phyloP scores from a whole-genome alignment of 1,140 invertebrate genomes.

The Plodia interpunctella region DNA sequence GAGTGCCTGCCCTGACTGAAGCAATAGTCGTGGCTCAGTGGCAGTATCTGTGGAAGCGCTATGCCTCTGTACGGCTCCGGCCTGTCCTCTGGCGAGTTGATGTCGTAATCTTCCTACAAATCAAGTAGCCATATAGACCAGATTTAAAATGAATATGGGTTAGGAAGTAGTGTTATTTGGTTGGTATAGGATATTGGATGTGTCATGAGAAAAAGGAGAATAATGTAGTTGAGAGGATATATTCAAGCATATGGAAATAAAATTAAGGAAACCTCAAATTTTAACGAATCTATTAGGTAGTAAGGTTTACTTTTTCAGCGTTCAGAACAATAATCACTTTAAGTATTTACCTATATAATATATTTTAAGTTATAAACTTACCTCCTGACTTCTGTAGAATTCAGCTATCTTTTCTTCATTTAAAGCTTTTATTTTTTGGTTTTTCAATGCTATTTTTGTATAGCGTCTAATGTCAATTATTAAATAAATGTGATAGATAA shows the following conservation, averaged over 20 bases:
- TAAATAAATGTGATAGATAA: slow-evolving; percentile 79
- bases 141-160: too few relatives aligned
- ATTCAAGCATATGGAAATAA: too few relatives aligned
- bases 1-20: slow-evolving; percentile 81
- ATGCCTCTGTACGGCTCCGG: slow-evolving; percentile 36
- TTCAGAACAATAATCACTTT: neutral
- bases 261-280: too few relatives aligned
- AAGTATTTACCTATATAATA: neutral
- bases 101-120: slow-evolving; percentile 56
- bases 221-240: too few relatives aligned
- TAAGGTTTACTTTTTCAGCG: too few relatives aligned
- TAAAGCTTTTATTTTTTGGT: slow-evolving; percentile 64
- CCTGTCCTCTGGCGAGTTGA: slow-evolving; percentile 50
- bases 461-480: slow-evolving; percentile 80
- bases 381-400: slow-evolving; percentile 63
- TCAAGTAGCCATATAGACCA: too few relatives aligned
- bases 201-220: too few relatives aligned
- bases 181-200: too few relatives aligned
- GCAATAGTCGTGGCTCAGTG: slow-evolving; percentile 77
- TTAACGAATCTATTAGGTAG: too few relatives aligned
- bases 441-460: slow-evolving; percentile 71
- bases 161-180: too few relatives aligned
- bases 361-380: slow-evolving; percentile 25
- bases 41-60: slow-evolving; percentile 43
- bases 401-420: slow-evolving; percentile 58